Percentiles rank a stretch among this genome's conserved stretches.
phyloP scores from a whole-genome alignment of 2,888 invertebrate species.

The Pogonocherus hispidulus region DNA sequence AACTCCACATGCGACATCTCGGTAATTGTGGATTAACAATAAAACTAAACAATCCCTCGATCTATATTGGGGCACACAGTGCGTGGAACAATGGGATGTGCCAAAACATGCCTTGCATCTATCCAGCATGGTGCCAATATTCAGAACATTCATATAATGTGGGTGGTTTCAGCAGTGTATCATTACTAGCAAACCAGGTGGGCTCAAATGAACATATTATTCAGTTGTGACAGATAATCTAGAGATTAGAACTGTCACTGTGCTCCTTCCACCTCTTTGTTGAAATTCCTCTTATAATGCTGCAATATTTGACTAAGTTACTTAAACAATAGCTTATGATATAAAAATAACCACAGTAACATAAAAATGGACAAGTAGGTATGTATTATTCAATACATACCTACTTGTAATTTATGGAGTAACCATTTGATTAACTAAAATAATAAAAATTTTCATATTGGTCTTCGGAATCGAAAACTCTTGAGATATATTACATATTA shows the following conservation, averaged over 20 bases:
- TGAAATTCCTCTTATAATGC: neutral
- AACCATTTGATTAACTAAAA: too few species aligned
- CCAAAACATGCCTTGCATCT: constrained; percentile 31
- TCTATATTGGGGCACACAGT: constrained; percentile 40
- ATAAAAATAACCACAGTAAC: too few species aligned
- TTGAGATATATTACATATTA: too few species aligned
- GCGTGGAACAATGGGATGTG: constrained; percentile 41
- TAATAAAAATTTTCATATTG: too few species aligned
- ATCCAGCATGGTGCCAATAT: constrained; percentile 18
- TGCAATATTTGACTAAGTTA: too few species aligned
- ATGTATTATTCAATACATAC: too few species aligned
- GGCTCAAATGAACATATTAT: constrained; percentile 15
- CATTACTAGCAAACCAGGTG: constrained; percentile 20
- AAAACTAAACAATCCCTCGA: constrained; percentile 45
- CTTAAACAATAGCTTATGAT: too few species aligned
- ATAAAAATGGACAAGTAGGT: too few species aligned
- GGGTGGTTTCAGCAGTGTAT: constrained; percentile 8
- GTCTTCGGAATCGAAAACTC: too few species aligned
- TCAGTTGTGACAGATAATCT: neutral
- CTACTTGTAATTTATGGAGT: too few species aligned
- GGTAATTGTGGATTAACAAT: constrained; percentile 43
- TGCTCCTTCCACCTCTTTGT: neutral
- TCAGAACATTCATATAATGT: constrained; percentile 19
- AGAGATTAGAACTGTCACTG: neutral
- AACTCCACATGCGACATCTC: constrained; percentile 33